Percentiles rank a stretch among this genome's conserved stretches.
These are phyloP conservation scores for Heterodera filipjevi DNA, from an alignment of 2,888 invertebrate genomes.

Conservation along the genomic window DNA sequence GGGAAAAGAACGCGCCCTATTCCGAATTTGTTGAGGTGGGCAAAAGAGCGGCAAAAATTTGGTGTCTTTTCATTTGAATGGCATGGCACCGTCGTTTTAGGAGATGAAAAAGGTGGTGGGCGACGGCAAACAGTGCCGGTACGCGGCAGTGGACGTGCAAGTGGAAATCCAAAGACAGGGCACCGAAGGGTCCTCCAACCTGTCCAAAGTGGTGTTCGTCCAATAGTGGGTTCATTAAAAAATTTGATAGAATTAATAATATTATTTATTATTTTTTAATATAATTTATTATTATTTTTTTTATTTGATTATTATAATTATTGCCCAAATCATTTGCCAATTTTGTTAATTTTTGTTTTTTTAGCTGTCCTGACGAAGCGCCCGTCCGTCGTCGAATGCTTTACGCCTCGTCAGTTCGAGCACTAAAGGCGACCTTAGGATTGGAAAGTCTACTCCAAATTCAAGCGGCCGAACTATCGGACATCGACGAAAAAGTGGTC, in stretches of 20 bases:
- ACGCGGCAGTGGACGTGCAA: conserved; percentile 65
- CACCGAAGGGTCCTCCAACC: conserved; percentile 61
- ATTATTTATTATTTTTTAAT: too few species aligned
- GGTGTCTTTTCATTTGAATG: background rate
- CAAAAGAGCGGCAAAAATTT: background rate
- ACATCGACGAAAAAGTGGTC: conserved; percentile 65
- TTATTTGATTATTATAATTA: too few species aligned
- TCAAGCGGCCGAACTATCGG: conserved; percentile 64
- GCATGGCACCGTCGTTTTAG: conserved; percentile 33
- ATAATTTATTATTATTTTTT: too few species aligned
- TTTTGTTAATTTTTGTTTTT: conserved; percentile 4
- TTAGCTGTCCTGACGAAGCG: conserved; percentile 65
- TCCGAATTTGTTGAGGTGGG: conserved; percentile 63
- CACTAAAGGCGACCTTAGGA: conserved; percentile 64
- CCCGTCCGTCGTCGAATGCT: conserved; percentile 65
- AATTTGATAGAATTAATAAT: conserved; percentile 17
- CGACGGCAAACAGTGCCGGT: conserved; percentile 65
- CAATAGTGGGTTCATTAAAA: conserved; percentile 58
- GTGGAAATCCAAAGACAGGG: conserved; percentile 65
- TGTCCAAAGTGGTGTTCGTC: conserved; percentile 65
- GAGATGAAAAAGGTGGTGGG: conserved; percentile 55
- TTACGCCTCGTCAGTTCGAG: conserved; percentile 65
- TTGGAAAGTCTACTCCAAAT: conserved; percentile 65
- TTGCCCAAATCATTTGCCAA: too few species aligned
- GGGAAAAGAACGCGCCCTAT: conserved; percentile 64